Base-by-base conservation (phyloP, 2,113 vertebrate species). In the Mustelus asterias region DNA sequence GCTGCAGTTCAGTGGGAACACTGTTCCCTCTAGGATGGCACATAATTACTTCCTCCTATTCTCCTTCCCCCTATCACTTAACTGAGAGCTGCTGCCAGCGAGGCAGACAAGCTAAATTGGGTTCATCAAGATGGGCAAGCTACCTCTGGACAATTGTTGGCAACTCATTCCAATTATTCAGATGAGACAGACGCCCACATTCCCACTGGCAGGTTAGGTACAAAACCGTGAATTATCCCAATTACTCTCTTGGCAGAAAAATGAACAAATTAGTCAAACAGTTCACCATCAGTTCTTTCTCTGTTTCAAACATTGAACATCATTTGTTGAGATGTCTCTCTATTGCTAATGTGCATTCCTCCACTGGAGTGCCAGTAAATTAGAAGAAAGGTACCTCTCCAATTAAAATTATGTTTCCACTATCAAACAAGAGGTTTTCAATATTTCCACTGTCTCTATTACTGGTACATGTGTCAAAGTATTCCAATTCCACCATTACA, bases 381-480 rank as follows among this genome's bases (percentile, higher is more conserved):
- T 33, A 92, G 89, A 92, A 65, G 58, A 37, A 90, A 65, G 33
- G 89, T 37, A 29, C 33, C 60, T 65, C 89, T 65, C 26, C 89
- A 92, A 92, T 65, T 92, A 92, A 92, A 65, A 92, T 63, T n/a
- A 60, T 65, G 60, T 37, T 92, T 58, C 16, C 16, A 20, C 18
- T 58, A 65, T 92, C 33, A 92, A 65, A 33, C 58, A 92, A 65
- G 58, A 22, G 60, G 24, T 65, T 65, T 92, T 92, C 60, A 37
- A 65, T 92, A 37, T 33, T 63, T n/a, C 60, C 63, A 16, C 60
- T 92, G 89, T 65, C 89, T 92, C 33, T 37, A 63, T n/a, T 33
- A 92, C 89, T 65, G 29, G 58, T 41, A 92, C 13, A 65, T n/a
- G 89, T 92, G 89, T 92, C 89, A 65, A 92, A 63, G 78, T 92